Base-by-base conservation (phyloP, 2,888 invertebrate species). In the Choristoneura rosaceana region DNA sequence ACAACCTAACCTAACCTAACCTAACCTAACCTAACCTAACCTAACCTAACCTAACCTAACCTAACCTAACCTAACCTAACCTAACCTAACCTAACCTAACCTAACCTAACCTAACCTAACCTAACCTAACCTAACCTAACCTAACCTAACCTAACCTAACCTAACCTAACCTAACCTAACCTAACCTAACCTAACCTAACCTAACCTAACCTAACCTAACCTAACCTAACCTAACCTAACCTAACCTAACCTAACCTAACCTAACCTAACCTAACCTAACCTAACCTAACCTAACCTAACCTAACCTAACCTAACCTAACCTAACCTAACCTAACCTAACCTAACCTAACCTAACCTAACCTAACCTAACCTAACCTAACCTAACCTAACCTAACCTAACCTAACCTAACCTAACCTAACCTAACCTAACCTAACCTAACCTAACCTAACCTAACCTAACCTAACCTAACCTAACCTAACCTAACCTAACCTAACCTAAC, bases 1-100 rank as follows among this genome's bases (percentile, higher is more conserved):
- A 52, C n/a, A 73, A 74, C 74, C 71, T 73, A 73, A 76, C 75
- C 71, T 59, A 41, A 52, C 62, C n/a, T 45, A 33, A 65, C 52
- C 69, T 61, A 60, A 50, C 50, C 61, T 34, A 25, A 59, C 25
- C 59, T 34, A 59, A 59, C 59, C 59, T 33, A 59, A 25, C 15
- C 69, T 69, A 12, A 69, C 69, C 60, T 69, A 61, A 61, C 70
- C 64, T 55, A 75, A 65, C n/a, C 62, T 38, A 68, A 71, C 62
- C 62, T 62, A 64, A 45, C 64, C 64, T 59, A 68, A 68, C 67
- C 67, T 69, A 61, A 50, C 62, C 52, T 61, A 61, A 64, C 64
- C 50, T 64, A 64, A 64, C 64, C 64, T 64, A 64, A 69, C 68
- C 68, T 68, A 68, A 69, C 69, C 61, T 69, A 38, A 38, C 55